These are phyloP conservation scores for Rapana venosa DNA, from an alignment of 2,888 invertebrate genomes.

Conservation along the genomic window DNA sequence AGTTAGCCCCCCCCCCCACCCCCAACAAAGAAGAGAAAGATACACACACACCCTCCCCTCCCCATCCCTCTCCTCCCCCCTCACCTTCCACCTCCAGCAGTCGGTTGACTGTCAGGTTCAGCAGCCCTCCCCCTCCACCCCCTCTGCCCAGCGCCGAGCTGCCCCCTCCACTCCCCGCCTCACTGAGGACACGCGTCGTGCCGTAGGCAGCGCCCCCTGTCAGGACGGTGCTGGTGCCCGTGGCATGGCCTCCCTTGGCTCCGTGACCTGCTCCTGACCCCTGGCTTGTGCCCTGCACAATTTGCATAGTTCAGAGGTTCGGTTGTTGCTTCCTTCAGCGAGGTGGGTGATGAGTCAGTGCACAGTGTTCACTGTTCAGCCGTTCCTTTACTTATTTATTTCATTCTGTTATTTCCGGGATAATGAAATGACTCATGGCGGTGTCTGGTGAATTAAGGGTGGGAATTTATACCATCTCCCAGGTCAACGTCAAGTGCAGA, in stretches of 20 bases:
- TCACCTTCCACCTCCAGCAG: constrained; percentile 60
- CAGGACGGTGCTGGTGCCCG: constrained; percentile 9
- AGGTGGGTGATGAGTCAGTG: no score
- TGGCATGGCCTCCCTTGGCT: constrained; percentile 61
- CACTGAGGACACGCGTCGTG: constrained; percentile 54
- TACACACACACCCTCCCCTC: neutral
- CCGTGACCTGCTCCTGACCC: constrained; percentile 67
- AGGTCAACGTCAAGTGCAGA: no score
- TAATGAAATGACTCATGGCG: no score
- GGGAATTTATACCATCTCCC: no score
- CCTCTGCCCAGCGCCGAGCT: constrained; percentile 53
- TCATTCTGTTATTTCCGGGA: no score
- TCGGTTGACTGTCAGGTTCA: constrained; percentile 57
- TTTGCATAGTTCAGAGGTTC: neutral
- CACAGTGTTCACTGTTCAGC: no score
- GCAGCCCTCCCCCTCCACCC: constrained; percentile 66
- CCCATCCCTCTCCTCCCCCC: neutral
- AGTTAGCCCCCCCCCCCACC: no score
- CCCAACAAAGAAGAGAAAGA: neutral
- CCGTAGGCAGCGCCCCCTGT: constrained; percentile 61
- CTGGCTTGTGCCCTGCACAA: constrained; percentile 38
- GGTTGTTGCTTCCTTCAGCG: neutral
- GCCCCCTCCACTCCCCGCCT: constrained; percentile 67
- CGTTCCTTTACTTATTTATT: no score
- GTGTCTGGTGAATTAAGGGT: no score